Evolutionary conservation across 2,113 vertebrate genomes (phyloP), one percentile per base, ranked within the genome.

Genomic region (Trachemys scripta): DNA sequence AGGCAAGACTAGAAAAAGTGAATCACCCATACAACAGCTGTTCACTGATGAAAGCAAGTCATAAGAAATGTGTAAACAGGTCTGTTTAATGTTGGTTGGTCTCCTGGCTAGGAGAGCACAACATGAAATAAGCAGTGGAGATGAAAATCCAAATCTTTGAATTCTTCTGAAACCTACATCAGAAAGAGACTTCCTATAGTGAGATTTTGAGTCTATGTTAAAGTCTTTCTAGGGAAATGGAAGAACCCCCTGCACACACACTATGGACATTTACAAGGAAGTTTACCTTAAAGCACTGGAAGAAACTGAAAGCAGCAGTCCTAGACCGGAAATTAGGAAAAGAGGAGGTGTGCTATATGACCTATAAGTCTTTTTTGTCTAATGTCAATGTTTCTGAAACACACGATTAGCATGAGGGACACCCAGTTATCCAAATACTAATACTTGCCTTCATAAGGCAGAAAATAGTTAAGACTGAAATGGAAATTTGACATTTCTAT

Each of bases 1-100:
- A 5, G 27, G 92, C 87, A 90, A 75, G 10, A 50, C 72, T 82
- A 95, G 93, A 95, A 93, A 95, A 96, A 96, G 92, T 92, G 92
- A 96, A 25, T 78, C 54, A 88, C 69, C 76, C 72, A 79, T 72
- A 76, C 83, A 92, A 92, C 84, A 81, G 83, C 89, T 50, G 56
- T 56, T 90, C 62, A 59, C 88, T 94, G 90, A 93, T 96, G 11
- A 62, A 3, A 91, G 89, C 19, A 57, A 19, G 0, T 20, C 54
- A 35, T 9, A 82, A 92, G 51, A 95, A 92, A 75, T 3, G 82
- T 20, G 24, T 22, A 59, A 92, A 49, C 38, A 88, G 72, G 42
- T 87, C 92, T 92, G 88, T 89, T 93, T 91, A 85, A n/a, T 29
- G 4, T 16, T 78, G 12, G 4, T 47, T 78, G 19, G 4, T 11